Conservation (phyloP, 2,113 vertebrate genomes). For the Perca schrenkii region DNA sequence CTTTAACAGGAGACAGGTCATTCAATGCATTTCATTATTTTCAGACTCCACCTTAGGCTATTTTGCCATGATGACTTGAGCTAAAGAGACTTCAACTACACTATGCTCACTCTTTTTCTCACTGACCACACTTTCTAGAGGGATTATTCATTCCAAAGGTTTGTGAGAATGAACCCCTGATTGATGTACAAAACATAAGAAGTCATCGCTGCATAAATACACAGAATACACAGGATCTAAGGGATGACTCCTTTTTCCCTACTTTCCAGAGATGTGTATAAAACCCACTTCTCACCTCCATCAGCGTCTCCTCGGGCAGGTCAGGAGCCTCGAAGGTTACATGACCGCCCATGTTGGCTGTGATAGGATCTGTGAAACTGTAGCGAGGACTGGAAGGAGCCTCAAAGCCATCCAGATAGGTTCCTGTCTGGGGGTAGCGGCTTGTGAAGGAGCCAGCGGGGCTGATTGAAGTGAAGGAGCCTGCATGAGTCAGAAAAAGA, state of each 20-base stretch:
- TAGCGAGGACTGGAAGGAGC: slow-evolving; percentile 87
- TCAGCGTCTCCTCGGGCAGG: slow-evolving; percentile 95
- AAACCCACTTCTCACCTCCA: slow-evolving; percentile 89
- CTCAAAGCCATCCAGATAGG: slow-evolving; percentile 87
- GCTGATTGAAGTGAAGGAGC: slow-evolving; percentile 92
- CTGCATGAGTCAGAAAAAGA: slow-evolving; percentile 71
- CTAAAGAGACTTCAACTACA: slow-evolving; percentile 6
- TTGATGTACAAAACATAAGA: background rate
- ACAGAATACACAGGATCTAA: background rate
- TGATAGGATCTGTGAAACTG: slow-evolving; percentile 86
- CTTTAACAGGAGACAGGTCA: slow-evolving; percentile 6
- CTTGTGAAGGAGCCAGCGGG: slow-evolving; percentile 90
- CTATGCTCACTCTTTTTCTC: background rate
- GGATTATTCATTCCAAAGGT: slow-evolving; percentile 3
- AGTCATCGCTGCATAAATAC: background rate
- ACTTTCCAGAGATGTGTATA: background rate
- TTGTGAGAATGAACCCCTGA: background rate
- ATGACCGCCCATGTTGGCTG: slow-evolving; percentile 89
- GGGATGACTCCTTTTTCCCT: background rate
- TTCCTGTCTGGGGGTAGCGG: slow-evolving; percentile 86
- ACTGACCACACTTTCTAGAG: background rate
- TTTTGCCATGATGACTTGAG: slow-evolving; percentile 2
- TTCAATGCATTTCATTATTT: background rate
- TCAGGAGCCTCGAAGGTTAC: slow-evolving; percentile 95
- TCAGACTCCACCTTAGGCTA: background rate